phyloP scores from a whole-genome alignment of 2,113 vertebrate genomes.

The Hippolais icterina region DNA sequence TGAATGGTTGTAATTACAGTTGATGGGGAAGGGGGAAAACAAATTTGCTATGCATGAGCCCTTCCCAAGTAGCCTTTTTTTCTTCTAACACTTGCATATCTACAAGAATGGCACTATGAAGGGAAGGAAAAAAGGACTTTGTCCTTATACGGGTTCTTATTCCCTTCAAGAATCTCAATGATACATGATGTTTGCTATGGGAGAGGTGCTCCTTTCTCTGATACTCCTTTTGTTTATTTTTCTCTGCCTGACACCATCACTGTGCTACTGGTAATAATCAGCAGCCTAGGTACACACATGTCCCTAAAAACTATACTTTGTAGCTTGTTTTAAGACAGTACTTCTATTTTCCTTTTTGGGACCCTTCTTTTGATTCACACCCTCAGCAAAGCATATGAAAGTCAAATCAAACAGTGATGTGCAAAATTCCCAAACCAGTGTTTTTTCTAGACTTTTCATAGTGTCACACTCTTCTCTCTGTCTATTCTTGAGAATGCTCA shows the following conservation, averaged over 20 bases:
- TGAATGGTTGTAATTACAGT: slow-evolving; percentile 59
- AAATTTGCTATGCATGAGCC: slow-evolving; percentile 55
- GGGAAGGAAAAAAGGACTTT: background rate
- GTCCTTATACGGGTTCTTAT: background rate
- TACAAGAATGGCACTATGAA: background rate
- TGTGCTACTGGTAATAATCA: background rate
- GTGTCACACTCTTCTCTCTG: background rate
- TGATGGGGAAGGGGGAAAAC: slow-evolving; percentile 57
- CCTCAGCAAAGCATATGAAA: background rate
- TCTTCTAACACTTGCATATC: background rate
- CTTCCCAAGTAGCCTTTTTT: slow-evolving; percentile 47
- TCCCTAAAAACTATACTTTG: background rate
- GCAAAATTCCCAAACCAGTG: background rate
- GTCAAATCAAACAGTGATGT: background rate
- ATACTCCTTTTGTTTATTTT: slow-evolving; percentile 16
- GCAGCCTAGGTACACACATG: background rate
- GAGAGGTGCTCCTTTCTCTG: background rate
- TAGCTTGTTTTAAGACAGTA: background rate
- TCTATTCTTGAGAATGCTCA: background rate
- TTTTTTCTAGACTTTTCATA: background rate
- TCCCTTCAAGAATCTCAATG: background rate
- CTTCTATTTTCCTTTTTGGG: background rate
- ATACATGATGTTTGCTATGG: background rate
- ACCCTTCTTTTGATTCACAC: background rate
- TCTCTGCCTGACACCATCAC: background rate